Base-by-base conservation (phyloP, 2,797 vertebrate species). In the Enoplosus armatus region DNA sequence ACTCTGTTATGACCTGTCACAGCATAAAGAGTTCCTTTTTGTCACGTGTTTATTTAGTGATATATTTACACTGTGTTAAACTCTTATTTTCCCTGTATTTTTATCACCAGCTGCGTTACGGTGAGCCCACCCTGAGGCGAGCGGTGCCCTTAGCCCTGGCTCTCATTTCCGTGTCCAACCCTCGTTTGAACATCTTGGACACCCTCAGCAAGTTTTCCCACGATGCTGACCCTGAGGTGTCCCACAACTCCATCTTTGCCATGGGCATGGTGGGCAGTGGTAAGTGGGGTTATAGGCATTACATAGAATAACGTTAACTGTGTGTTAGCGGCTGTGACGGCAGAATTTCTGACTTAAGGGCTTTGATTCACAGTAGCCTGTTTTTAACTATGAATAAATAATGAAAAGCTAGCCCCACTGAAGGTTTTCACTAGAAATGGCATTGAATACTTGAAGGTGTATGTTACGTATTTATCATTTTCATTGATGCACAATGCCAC, bases 221-320 rank as follows among this genome's bases (percentile, higher is more conserved):
- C 0, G 98, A 99, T 0, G 98, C 98, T 29, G 98, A 99, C 83
- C 97, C 98, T 0, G 98, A 99, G 90, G 98, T 99, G 54, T 97
- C 98, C 2, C 98, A 99, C 93, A 99, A 99, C 87, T 98, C 98
- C 68, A 99, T 99, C 89, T 99, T 99, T 79, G 98, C 98, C 85
- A 99, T 99, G 98, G 98, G 98, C 90, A 98, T 99, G 97, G 98
- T 99, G 88, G 98, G 98, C 94, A 99, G 98, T 0, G 98, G 98
- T 99, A 80, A 94, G 96, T 87, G 22, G 11, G 18, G 4, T 12
- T 54, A 15, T 16, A 4, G 6, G 6, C 22, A 22, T 48, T 24
- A 7, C 2, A 5, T 20, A 1, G 2, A 55, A 50, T 45, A 22
- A 29, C 58, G 37, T 41, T 15, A 33, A 27, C 6, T 43, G 3